Evolutionary conservation across 1,140 invertebrate genomes (phyloP).

Genomic region (Micrasema minimum): DNA sequence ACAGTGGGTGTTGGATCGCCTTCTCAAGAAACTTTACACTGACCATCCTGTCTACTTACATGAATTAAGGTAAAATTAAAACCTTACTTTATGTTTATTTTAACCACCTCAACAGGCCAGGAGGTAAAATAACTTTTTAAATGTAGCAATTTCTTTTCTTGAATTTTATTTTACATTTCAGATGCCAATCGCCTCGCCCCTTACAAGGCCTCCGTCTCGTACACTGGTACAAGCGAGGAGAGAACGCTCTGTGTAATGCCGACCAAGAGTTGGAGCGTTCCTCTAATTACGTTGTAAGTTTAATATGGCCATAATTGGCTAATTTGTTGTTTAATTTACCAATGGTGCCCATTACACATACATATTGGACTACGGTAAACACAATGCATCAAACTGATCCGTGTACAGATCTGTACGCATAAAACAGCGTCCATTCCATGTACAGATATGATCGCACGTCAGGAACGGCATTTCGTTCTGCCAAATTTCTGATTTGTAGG

Average conservation of each 20-base stretch:
- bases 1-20: conserved; percentile 64
- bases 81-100: background rate
- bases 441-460: no score
- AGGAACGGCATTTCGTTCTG: no score
- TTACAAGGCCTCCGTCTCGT: conserved; percentile 62
- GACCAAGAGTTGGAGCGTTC: conserved; percentile 52
- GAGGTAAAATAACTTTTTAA: background rate
- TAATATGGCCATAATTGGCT: background rate
- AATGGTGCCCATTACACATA: no score
- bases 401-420: no score
- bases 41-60: conserved; percentile 57
- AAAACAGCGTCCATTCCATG: no score
- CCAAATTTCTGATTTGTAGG: no score
- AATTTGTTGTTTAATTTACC: no score
- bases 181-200: conserved; percentile 60
- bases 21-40: conserved; percentile 60
- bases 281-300: conserved; percentile 58
- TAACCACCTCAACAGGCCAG: no score
- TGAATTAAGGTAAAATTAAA: conserved; percentile 61
- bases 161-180: no score
- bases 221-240: conserved; percentile 65
- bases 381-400: no score
- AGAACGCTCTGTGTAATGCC: conserved; percentile 60
- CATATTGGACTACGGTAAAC: no score
- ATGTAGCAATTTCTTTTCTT: no score